phyloP scores from a whole-genome alignment of 2,113 vertebrate species.

The Heterochromis multidens region DNA sequence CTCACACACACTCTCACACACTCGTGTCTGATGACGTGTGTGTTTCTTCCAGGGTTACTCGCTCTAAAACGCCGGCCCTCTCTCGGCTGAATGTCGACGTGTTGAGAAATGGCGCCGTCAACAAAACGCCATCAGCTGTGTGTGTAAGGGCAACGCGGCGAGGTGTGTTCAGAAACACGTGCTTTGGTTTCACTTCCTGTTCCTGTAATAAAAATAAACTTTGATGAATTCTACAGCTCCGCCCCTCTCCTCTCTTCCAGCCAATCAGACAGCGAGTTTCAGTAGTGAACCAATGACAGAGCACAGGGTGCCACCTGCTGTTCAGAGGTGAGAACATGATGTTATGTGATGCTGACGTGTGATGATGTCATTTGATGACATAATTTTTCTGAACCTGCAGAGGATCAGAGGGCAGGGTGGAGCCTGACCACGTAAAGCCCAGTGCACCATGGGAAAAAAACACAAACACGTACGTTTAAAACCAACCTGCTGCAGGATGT shows the following conservation, averaged over 20 bases:
- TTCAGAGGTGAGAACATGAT: background rate
- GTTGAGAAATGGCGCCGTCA: background rate
- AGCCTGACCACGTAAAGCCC: conserved; percentile 77
- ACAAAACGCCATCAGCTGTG: background rate
- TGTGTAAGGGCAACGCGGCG: background rate
- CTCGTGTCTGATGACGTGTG: background rate
- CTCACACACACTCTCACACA: background rate
- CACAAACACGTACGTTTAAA: conserved; percentile 74
- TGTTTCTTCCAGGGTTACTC: background rate
- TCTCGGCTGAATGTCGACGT: no score
- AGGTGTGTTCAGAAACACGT: background rate
- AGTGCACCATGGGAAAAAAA: conserved; percentile 85
- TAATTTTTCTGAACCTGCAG: conserved; percentile 62
- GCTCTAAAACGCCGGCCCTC: background rate
- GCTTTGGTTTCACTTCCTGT: background rate
- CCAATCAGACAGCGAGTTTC: background rate
- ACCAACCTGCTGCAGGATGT: background rate
- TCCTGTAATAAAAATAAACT: background rate
- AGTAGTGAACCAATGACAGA: background rate
- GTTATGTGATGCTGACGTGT: background rate
- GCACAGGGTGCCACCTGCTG: background rate
- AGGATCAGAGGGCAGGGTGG: conserved; percentile 75
- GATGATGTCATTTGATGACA: background rate
- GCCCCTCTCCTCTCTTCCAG: background rate
- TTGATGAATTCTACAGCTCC: background rate